These are phyloP conservation scores for Thaumatotibia leucotreta DNA, from an alignment of 1,140 invertebrate species.

Conservation along the genomic window DNA sequence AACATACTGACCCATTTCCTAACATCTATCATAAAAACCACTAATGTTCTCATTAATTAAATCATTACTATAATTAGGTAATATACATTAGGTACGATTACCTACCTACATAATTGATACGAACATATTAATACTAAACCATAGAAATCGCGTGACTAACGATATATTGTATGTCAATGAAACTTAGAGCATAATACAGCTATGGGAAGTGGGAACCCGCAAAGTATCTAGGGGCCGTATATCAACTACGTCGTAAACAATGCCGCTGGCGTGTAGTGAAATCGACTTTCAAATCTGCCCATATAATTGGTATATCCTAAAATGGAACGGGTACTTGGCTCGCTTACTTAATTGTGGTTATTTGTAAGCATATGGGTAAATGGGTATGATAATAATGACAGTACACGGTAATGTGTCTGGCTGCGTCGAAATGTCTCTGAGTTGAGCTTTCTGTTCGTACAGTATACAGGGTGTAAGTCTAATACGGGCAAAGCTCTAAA, in stretches of 20 bases:
- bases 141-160: neutral
- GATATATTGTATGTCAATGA: constrained; percentile 7
- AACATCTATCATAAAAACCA: too few relatives aligned
- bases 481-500: too few relatives aligned
- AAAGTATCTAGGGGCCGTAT: constrained; percentile 42
- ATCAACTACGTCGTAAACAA: constrained; percentile 39
- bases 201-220: constrained; percentile 8
- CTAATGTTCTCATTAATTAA: too few relatives aligned
- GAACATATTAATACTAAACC: neutral
- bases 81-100: too few relatives aligned
- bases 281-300: constrained; percentile 33
- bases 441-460: too few relatives aligned
- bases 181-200: constrained; percentile 2
- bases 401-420: neutral
- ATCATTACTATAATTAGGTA: too few relatives aligned
- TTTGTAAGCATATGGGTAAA: too few relatives aligned
- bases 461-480: too few relatives aligned
- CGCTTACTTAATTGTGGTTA: constrained; percentile 17
- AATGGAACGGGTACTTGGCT: constrained; percentile 26
- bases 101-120: neutral
- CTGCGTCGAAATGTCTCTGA: too few relatives aligned
- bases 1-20: too few relatives aligned
- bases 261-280: constrained; percentile 32
- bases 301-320: constrained; percentile 45
- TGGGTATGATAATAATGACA: neutral